These are phyloP conservation scores for Ceratitis capitata DNA, from an alignment of 1,140 invertebrate species.

Conservation along the genomic window DNA sequence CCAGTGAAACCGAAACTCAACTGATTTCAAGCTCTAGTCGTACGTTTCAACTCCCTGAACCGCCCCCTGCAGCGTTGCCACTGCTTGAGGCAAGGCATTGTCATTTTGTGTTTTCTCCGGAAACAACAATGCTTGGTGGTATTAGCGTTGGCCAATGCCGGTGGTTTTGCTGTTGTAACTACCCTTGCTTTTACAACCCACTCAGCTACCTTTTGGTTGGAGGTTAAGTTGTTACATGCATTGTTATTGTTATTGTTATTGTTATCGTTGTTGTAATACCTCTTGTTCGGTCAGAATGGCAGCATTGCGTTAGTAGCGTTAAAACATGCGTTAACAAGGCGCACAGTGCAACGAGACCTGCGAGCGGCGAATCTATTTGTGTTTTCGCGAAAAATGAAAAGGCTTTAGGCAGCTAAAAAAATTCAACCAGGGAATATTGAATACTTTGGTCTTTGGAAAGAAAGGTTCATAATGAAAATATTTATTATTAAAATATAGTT, in stretches of 20 bases:
- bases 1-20: background rate
- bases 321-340: conserved; percentile 44
- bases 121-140: conserved; percentile 22
- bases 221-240: background rate
- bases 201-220: too few relatives aligned
- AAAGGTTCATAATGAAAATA: too few relatives aligned
- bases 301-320: background rate
- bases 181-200: conserved; percentile 14
- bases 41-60: background rate
- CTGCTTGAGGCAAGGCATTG: background rate
- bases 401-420: too few relatives aligned
- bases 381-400: too few relatives aligned
- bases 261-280: conserved; percentile 36
- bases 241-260: conserved; percentile 20
- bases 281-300: conserved; percentile 8
- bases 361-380: background rate
- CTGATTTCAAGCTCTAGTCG: background rate
- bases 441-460: too few relatives aligned
- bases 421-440: too few relatives aligned
- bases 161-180: conserved; percentile 23
- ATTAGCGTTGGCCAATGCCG: conserved; percentile 4
- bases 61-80: background rate
- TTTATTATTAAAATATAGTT: too few relatives aligned
- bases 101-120: conserved; percentile 9
- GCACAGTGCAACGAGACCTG: background rate